These are phyloP conservation scores for Melanotus villosus DNA, from an alignment of 2,888 invertebrate species.

Conservation along the genomic window DNA sequence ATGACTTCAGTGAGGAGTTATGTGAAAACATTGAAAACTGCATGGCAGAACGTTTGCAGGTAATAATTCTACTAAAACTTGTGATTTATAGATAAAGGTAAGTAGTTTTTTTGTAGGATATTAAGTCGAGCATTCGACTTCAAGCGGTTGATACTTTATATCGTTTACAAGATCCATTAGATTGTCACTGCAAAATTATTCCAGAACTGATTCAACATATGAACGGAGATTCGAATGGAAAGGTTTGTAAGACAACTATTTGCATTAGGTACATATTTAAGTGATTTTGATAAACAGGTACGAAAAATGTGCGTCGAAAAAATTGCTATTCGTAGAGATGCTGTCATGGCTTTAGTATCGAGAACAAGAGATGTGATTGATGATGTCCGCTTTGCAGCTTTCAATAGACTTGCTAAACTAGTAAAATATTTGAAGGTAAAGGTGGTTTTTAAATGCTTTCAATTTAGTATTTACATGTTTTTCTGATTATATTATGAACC, in stretches of 20 bases:
- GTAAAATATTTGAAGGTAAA: conserved; percentile 53
- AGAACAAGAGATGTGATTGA: conserved; percentile 85
- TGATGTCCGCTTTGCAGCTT: conserved; percentile 78
- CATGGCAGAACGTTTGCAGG: conserved; percentile 76
- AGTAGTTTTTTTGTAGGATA: conserved; percentile 72
- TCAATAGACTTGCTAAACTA: conserved; percentile 57
- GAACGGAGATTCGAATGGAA: conserved; percentile 80
- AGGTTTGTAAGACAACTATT: conserved; percentile 46
- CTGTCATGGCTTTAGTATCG: conserved; percentile 79
- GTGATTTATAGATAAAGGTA: not conserved
- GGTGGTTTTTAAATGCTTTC: no score
- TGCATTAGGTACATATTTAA: not conserved
- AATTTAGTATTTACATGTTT: no score
- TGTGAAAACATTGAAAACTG: conserved; percentile 80
- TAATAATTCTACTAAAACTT: conserved; percentile 59
- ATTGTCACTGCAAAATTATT: conserved; percentile 83
- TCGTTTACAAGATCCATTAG: conserved; percentile 84
- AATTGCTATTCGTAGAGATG: conserved; percentile 80
- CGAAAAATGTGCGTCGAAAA: conserved; percentile 78
- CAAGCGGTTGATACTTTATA: conserved; percentile 86
- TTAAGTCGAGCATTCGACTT: conserved; percentile 81
- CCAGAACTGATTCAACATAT: conserved; percentile 80
- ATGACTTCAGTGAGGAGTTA: conserved; percentile 80
- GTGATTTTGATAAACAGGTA: conserved; percentile 50
- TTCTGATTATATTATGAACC: no score